These are phyloP conservation scores for Tor tambroides DNA, from an alignment of 2,113 vertebrate species.

Conservation along the genomic window DNA sequence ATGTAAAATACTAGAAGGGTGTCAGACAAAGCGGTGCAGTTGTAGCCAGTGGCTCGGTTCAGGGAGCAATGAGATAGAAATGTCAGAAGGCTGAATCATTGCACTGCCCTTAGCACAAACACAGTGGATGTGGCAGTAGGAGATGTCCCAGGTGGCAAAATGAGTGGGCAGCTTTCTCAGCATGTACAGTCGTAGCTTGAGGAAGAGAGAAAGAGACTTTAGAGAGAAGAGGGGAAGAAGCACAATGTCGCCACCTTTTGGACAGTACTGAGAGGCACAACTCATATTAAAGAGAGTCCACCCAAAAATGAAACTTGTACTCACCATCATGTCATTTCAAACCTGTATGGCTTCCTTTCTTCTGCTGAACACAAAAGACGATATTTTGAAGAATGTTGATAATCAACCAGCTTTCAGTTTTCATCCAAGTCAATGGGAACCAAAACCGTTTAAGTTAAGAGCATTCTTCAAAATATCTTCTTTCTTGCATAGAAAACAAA, in stretches of 20 bases:
- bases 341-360: background rate
- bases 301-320: background rate
- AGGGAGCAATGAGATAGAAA: slow-evolving; percentile 51
- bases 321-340: background rate
- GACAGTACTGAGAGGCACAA: background rate
- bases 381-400: background rate
- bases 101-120: slow-evolving; percentile 16
- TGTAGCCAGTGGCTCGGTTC: slow-evolving; percentile 42
- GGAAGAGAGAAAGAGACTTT: slow-evolving; percentile 4
- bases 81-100: slow-evolving; percentile 51
- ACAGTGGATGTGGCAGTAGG: slow-evolving; percentile 6
- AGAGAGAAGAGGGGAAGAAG: background rate
- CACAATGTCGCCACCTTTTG: background rate
- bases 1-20: slow-evolving; percentile 30
- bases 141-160: background rate
- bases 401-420: background rate
- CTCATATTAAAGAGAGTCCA: background rate
- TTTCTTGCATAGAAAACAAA: background rate
- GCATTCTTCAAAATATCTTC: background rate
- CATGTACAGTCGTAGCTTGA: background rate
- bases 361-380: background rate
- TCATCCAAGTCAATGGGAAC: too few species aligned
- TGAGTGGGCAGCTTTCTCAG: slow-evolving; percentile 10
- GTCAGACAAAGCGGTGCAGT: slow-evolving; percentile 47
- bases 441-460: background rate